Conservation (phyloP, 2,113 vertebrate species). For the Alethe diademata region DNA sequence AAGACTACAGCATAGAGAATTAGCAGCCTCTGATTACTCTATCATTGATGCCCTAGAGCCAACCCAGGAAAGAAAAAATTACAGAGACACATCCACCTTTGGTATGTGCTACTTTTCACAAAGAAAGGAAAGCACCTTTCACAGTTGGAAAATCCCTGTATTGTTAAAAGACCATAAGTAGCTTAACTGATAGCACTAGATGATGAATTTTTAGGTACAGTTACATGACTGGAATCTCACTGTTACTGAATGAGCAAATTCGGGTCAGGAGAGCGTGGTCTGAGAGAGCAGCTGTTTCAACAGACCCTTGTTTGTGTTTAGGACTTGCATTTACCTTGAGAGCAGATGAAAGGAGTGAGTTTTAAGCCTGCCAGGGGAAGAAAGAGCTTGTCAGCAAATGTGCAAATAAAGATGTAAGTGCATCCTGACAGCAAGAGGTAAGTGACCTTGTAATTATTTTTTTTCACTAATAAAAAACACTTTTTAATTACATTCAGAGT, state of each 20-base stretch:
- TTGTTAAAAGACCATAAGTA: background rate
- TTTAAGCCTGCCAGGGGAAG: slow-evolving; percentile 5
- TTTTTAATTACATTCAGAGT: background rate
- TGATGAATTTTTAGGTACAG: background rate
- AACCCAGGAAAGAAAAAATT: background rate
- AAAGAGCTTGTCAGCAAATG: background rate
- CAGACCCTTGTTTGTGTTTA: background rate
- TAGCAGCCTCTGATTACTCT: background rate
- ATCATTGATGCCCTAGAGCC: background rate
- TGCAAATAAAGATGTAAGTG: background rate
- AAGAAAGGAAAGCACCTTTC: background rate
- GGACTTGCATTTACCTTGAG: slow-evolving; percentile 2
- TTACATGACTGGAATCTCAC: background rate
- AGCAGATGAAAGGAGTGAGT: background rate
- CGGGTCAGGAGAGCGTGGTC: background rate
- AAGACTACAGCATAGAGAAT: background rate
- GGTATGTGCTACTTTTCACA: background rate
- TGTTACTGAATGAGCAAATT: background rate
- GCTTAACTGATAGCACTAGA: background rate
- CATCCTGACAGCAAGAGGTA: background rate
- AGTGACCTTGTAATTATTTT: background rate
- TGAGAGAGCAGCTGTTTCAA: background rate
- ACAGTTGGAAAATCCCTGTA: background rate
- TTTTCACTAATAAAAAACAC: background rate
- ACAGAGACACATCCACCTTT: background rate